Conservation (phyloP, 2,797 vertebrate genomes). For the Lepilemur septentrionalis region DNA sequence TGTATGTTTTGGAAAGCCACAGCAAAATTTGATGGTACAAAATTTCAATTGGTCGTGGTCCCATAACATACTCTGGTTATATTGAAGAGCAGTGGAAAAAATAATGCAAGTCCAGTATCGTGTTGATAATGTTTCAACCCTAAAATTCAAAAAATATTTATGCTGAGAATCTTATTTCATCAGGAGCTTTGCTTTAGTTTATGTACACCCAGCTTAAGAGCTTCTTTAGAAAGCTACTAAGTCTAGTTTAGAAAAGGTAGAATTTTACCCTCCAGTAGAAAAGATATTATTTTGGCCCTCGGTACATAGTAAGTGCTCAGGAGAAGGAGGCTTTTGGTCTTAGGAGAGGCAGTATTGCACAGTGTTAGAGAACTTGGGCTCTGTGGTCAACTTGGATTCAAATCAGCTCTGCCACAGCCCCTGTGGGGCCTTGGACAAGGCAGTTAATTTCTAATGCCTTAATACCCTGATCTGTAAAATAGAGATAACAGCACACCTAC, state of each 20-base stretch:
- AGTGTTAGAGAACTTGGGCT: no score
- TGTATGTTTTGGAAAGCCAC: neutral
- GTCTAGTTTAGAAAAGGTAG: neutral
- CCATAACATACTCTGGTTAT: neutral
- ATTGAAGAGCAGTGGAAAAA: neutral
- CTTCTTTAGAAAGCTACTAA: neutral
- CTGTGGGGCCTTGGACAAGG: neutral
- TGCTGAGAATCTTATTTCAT: neutral
- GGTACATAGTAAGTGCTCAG: neutral
- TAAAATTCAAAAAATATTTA: neutral
- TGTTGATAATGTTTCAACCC: neutral
- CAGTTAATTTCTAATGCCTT: neutral
- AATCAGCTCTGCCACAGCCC: neutral
- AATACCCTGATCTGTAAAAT: neutral
- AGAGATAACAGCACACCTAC: neutral
- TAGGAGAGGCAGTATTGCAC: accelerated
- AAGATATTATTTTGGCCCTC: accelerated
- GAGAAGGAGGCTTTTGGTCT: neutral
- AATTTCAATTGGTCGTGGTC: neutral
- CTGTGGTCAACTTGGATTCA: neutral
- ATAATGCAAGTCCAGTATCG: neutral
- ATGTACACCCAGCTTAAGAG: neutral
- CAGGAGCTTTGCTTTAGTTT: neutral
- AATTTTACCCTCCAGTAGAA: neutral
- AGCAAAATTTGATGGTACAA: neutral